Conservation (phyloP, 2,888 invertebrate genomes). For the Agonopterix heracliana region DNA sequence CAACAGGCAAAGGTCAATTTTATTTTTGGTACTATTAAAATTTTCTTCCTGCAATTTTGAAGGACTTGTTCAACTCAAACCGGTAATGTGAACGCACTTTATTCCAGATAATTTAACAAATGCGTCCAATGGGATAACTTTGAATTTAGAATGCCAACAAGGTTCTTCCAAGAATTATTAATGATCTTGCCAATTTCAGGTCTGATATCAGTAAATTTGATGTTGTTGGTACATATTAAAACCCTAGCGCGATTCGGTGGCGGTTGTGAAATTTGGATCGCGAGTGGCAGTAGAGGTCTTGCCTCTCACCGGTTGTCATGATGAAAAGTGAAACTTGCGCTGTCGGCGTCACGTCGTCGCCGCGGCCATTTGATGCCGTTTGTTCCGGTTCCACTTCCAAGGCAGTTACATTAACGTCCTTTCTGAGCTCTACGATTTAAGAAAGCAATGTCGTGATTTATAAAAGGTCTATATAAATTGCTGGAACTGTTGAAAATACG, state of each 20-base stretch:
- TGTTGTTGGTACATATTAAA: not conserved
- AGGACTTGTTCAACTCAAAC: too few species aligned
- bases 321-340: constrained; percentile 72
- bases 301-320: constrained; percentile 68
- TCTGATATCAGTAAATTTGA: too few species aligned
- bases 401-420: constrained; percentile 14
- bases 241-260: constrained; percentile 48
- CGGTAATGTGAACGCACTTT: too few species aligned
- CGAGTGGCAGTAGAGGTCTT: constrained; percentile 46
- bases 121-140: too few species aligned
- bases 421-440: not conserved
- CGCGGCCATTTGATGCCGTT: constrained; percentile 53
- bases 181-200: too few species aligned
- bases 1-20: not conserved
- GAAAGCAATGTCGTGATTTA: constrained; percentile 1
- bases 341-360: constrained; percentile 56
- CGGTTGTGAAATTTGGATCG: constrained; percentile 69
- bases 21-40: too few species aligned
- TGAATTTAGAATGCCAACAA: too few species aligned
- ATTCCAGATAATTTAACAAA: too few species aligned
- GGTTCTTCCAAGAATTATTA: too few species aligned
- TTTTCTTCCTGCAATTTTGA: too few species aligned
- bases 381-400: constrained; percentile 69
- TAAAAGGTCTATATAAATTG: not conserved
- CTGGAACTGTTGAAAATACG: constrained; percentile 4